Evolutionary conservation across 2,113 vertebrate genomes (phyloP).

Genomic region (Taurulus bubalis): DNA sequence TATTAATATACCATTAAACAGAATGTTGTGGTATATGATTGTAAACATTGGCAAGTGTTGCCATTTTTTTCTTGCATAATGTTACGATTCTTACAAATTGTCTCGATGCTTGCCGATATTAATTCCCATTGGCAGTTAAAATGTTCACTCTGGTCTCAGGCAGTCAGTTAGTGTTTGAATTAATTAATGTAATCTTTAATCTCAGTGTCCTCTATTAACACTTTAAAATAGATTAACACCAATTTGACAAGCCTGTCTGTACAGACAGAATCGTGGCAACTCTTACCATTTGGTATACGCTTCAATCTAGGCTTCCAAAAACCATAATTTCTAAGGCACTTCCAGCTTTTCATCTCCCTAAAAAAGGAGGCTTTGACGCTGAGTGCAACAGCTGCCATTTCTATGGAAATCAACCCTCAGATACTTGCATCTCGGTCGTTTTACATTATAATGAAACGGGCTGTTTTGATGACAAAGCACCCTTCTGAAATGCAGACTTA

Average conservation of each 20-base stretch:
- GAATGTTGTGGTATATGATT: not conserved
- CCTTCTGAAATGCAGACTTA: conserved; percentile 54
- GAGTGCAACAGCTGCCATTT: conserved; percentile 36
- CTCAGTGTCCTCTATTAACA: not conserved
- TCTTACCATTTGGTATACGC: not conserved
- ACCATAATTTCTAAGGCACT: not conserved
- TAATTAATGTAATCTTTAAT: conserved; percentile 14
- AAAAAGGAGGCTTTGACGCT: conserved; percentile 32
- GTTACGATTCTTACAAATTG: not conserved
- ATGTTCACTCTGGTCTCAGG: not conserved
- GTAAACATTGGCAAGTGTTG: not conserved
- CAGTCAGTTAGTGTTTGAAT: conserved; percentile 19
- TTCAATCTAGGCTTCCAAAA: conserved; percentile 25
- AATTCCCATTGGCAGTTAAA: not conserved
- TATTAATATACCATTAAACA: not conserved
- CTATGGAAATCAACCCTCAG: conserved; percentile 48
- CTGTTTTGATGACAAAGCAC: conserved; percentile 68
- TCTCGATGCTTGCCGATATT: not conserved
- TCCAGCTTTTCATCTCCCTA: conserved; percentile 12
- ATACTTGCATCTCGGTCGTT: conserved; percentile 49
- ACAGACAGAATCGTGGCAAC: not conserved
- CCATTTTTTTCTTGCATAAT: not conserved
- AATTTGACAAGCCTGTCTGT: not conserved
- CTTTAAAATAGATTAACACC: not conserved
- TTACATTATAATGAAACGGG: conserved; percentile 54